These are phyloP conservation scores for Listronotus oregonensis DNA, from an alignment of 1,140 invertebrate species.

Conservation along the genomic window DNA sequence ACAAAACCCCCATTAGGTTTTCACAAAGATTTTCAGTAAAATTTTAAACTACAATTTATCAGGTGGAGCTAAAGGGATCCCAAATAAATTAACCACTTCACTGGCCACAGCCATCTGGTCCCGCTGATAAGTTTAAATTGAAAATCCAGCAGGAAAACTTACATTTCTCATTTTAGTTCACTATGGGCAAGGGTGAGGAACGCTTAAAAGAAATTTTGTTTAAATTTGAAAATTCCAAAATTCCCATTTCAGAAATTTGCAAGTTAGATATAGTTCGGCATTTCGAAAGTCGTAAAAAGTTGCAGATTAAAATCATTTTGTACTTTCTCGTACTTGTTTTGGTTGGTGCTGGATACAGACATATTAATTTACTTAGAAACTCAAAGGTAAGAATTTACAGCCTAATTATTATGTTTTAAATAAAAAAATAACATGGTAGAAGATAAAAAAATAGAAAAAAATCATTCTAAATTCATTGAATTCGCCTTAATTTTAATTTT, in stretches of 20 bases:
- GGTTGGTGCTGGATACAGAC: not conserved
- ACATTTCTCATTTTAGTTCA: not conserved
- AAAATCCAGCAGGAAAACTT: not conserved
- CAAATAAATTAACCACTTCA: constrained; percentile 21
- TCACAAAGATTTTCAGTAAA: no score
- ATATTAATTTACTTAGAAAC: no score
- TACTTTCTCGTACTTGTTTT: not conserved
- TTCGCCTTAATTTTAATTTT: no score
- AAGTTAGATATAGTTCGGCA: constrained; percentile 34
- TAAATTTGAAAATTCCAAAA: constrained; percentile 34
- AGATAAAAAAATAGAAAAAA: no score
- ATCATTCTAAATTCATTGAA: no score
- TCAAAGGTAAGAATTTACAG: no score
- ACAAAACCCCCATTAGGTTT: no score
- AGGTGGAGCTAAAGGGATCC: no score
- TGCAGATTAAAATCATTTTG: not conserved
- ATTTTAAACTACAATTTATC: no score
- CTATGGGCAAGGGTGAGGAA: constrained; percentile 45
- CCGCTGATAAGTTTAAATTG: constrained; percentile 21
- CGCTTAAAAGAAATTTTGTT: constrained; percentile 38
- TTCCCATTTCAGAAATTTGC: constrained; percentile 18
- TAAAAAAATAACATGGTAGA: no score
- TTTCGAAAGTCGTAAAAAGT: constrained; percentile 10
- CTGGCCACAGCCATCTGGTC: constrained; percentile 30
- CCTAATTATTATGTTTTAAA: no score